Base-by-base conservation (phyloP, 1,140 invertebrate species). In the Calephelis virginiensis region DNA sequence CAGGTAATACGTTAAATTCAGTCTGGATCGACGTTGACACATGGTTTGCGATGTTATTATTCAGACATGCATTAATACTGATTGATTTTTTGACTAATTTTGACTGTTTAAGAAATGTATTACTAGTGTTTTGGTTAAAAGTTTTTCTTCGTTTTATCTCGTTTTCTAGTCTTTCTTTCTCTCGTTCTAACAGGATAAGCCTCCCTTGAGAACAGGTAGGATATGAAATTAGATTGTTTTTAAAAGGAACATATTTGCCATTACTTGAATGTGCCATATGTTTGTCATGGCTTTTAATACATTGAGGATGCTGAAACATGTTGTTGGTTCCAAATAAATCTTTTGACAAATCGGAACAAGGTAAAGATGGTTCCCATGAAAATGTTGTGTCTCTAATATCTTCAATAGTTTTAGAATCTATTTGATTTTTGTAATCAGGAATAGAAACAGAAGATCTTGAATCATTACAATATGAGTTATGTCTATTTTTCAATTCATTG, bases 401-500 rank as follows among this genome's bases (percentile, higher is more conserved):
- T 11, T 81, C 72, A 17, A 73, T 76, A 10, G 68, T 63, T 48
- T 73, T 64, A 56, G 67, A 53, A 11, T 61, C 28, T 3, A 62
- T 43, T 53, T 43, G 56, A 46, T 75, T 69, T 28, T 67, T 43
- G 50, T 61, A 43, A 14, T 53, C 14, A 8, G n/a, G 56, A 61
- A 10, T 9, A 11, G 9, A 12, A 17, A 43, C 8, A 10, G 46
- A 11, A n/a, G 9, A 17, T n/a, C n/a, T 38, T 38, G 48, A n/a
- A 9, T 66, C 46, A 12, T 69, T 28, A 12, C 46, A 53, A 13
- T 69, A 38, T 38, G 63, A 63, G 7, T 60, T 53, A 45, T 89
- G 81, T 70, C 82, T 85, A 63, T 75, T 80, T 67, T 80, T 81
- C 47, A 89, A 64, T 47, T 78, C 73, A 64, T 83, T 82, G 40